Evolutionary conservation across 2,888 invertebrate genomes (phyloP), one percentile per base, ranked within the genome.

Genomic region (Tineola bisselliella): DNA sequence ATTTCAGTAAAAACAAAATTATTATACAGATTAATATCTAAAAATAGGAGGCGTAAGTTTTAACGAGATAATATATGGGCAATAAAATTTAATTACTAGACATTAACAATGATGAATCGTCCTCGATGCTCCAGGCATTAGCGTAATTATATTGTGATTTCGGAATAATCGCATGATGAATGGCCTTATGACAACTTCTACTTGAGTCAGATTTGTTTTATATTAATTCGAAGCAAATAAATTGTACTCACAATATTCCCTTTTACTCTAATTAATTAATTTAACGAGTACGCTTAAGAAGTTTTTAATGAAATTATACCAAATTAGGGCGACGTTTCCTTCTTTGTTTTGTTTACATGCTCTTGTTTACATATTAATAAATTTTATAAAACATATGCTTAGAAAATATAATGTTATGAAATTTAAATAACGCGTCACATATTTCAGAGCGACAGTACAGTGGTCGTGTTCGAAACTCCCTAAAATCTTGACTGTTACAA

Each of bases 81-180:
- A 71, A 75, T 77, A 77, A 81, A 79, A 78, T 78, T 80, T 78
- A 77, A 81, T 79, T 77, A 77, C 68, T 65, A 69, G 73, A 72
- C 74, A 76, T 77, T 79, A 77, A 74, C 72, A 70, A 73, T 78
- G 79, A 81, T 75, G 73, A 77, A 79, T 79, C 69, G 73, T 67
- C 64, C 65, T 64, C 68, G 67, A 58, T 60, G 71, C 70, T 70
- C 66, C 63, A 65, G 66, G 72, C 72, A 75, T 78, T 78, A 75
- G 71, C 70, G 77, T 77, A 77, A 79, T 81, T 78, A 79, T 80
- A 77, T 76, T 76, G 76, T 79, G 80, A 79, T 81, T 79, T 76
- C 71, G 70, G 73, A 75, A 77, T 79, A 79, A 81, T 79, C 77
- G 72, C 71, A 68, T 81, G 77, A 82, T 78, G 71, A 77, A 81